phyloP scores from a whole-genome alignment of 2,113 vertebrate species.

The Alosa alosa region DNA sequence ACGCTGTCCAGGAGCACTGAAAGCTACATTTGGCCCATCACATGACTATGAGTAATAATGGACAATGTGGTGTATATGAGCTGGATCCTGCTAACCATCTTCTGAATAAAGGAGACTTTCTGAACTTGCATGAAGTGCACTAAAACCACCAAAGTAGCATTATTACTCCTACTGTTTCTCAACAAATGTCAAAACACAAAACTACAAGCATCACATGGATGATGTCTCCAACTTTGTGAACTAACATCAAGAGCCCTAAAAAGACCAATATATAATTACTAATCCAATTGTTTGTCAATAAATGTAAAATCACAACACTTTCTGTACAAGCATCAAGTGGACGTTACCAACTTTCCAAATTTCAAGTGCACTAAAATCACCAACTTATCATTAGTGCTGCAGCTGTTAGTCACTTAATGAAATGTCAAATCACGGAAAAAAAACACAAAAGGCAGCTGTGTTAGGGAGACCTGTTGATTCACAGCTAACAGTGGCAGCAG shows the following conservation, averaged over 20 bases:
- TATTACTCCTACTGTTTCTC: background rate
- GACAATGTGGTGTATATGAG: too few species aligned
- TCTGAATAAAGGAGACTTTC: background rate
- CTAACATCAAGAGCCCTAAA: too few species aligned
- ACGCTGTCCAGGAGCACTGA: background rate
- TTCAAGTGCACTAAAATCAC: background rate
- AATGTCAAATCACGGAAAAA: background rate
- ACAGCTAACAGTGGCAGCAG: slow-evolving; percentile 53
- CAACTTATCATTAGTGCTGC: background rate
- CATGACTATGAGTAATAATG: background rate
- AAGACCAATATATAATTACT: too few species aligned
- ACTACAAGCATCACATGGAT: too few species aligned
- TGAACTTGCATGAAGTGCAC: background rate
- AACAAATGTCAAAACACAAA: too few species aligned
- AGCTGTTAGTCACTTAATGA: background rate
- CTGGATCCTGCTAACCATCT: too few species aligned
- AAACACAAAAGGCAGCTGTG: slow-evolving; percentile 21
- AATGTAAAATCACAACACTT: background rate
- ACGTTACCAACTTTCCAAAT: background rate
- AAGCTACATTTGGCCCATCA: background rate
- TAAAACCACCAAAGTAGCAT: background rate
- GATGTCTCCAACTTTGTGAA: too few species aligned
- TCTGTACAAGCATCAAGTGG: background rate
- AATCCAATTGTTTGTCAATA: background rate
- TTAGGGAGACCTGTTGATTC: slow-evolving; percentile 54